Base-by-base conservation (phyloP, 2,888 invertebrate genomes). In the Athripsodes cinereus region DNA sequence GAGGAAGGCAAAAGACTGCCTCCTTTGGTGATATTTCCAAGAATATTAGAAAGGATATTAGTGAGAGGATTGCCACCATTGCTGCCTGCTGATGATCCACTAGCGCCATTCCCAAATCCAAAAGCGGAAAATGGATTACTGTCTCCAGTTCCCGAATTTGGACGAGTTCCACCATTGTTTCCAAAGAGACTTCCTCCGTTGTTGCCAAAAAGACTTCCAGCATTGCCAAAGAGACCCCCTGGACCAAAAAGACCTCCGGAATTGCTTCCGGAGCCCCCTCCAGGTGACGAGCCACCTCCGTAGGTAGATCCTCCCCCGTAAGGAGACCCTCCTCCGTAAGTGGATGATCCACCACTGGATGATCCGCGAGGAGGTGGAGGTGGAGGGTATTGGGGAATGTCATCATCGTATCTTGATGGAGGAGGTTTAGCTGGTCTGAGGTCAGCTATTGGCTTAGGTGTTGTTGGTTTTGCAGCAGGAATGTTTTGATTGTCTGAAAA, bases 381-480 rank as follows among this genome's bases (percentile, higher is more conserved):
- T n/a, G 78, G 73, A 8, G 75, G 72, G 66, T 78, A 78, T 64
- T 69, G 72, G 2, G 79, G 78, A 1, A 71, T 66, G 1, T 71
- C 69, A 55, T 78, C 76, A 53, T 68, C 71, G 64, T 71, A 68
- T 31, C 67, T 66, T 8, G 71, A 64, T 2, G 75, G 73, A 71
- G 65, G 6, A 73, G 73, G 13, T 70, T 62, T 58, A 69, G 72
- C 10, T 74, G 75, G 63, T 34, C 48, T 26, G 10, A 61, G 18
- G 2, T 58, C 60, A 1, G 60, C 63, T 11, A 61, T 61, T 52
- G 68, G 71, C 1, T 72, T 71, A 19, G 70, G 60, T 1, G 70
- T 69, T 44, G 59, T 56, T n/a, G 70, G 64, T 16, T 75, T 74
- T 0, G 73, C 67, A 2, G 69, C 66, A 22, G 78, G 76, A 57